Conservation (phyloP, 2,113 vertebrate species). For the Calyptomena viridis region DNA sequence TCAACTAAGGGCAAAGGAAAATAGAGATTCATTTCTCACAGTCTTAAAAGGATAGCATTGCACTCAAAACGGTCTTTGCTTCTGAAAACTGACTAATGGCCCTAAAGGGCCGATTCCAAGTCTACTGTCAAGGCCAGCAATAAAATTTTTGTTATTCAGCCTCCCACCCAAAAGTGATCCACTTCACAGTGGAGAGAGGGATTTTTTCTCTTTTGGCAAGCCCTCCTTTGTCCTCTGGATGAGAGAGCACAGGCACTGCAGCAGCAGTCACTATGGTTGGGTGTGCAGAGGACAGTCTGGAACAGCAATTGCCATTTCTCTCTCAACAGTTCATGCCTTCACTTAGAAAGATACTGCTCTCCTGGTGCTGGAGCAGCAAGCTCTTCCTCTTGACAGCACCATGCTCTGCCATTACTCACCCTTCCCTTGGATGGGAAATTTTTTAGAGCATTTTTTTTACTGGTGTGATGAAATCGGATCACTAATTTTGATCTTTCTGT, state of each 20-base stretch:
- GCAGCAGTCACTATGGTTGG: background rate
- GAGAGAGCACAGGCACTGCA: background rate
- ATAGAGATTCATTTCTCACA: background rate
- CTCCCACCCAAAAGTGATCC: background rate
- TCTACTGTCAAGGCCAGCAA: background rate
- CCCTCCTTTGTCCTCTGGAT: background rate
- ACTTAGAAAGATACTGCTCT: background rate
- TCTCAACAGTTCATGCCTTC: background rate
- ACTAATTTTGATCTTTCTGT: background rate
- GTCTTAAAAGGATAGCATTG: background rate
- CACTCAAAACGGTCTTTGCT: background rate
- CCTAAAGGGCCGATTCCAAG: background rate
- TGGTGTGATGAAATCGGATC: constrained; percentile 12
- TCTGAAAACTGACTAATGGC: background rate
- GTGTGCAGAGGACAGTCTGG: background rate
- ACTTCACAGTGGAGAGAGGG: background rate
- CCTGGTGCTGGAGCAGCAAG: background rate
- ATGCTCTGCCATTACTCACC: background rate
- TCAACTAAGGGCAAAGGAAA: background rate
- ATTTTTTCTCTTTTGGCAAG: background rate
- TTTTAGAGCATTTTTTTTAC: background rate
- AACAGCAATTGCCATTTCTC: background rate
- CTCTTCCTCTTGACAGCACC: background rate
- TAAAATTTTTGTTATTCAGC: background rate
- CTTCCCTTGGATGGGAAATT: background rate